Evolutionary conservation across 2,113 vertebrate genomes (phyloP).

Genomic region (Lepisosteus oculatus): DNA sequence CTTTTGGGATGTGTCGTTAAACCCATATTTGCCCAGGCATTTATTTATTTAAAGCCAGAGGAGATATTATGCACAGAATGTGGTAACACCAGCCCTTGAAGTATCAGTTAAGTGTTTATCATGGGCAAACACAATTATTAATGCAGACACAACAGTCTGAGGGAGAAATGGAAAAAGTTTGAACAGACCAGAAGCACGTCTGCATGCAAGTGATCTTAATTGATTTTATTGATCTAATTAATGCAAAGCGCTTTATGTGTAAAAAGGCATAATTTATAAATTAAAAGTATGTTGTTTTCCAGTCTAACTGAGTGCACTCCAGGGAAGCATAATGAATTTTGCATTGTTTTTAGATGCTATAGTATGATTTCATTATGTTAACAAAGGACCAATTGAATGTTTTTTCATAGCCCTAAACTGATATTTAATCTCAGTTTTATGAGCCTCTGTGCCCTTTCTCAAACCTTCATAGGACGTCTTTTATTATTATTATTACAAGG

Average conservation of each 20-base stretch:
- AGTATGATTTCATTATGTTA: not conserved
- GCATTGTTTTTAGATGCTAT: not conserved
- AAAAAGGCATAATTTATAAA: constrained; percentile 41
- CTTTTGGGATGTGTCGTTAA: constrained; percentile 68
- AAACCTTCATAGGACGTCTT: too few species aligned
- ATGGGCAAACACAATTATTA: too few species aligned
- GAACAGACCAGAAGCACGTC: too few species aligned
- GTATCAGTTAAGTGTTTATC: too few species aligned
- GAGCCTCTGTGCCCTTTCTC: too few species aligned
- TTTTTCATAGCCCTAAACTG: not conserved
- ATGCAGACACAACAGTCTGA: too few species aligned
- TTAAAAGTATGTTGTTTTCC: constrained; percentile 53
- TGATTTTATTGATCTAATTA: constrained; percentile 50
- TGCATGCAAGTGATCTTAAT: constrained; percentile 45
- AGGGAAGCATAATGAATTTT: constrained; percentile 27
- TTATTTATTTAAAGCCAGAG: constrained; percentile 60
- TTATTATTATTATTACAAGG: too few species aligned
- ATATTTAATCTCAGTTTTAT: too few species aligned
- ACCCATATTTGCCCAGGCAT: constrained; percentile 65
- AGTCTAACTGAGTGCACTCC: constrained; percentile 43
- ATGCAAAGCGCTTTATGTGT: constrained; percentile 55
- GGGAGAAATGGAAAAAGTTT: too few species aligned
- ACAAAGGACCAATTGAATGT: not conserved
- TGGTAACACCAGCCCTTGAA: too few species aligned
- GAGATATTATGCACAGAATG: constrained; percentile 43